Percentiles rank a stretch among this genome's conserved stretches.
These are phyloP conservation scores for Condylostylus longicornis DNA, from an alignment of 1,140 invertebrate species.

Conservation along the genomic window DNA sequence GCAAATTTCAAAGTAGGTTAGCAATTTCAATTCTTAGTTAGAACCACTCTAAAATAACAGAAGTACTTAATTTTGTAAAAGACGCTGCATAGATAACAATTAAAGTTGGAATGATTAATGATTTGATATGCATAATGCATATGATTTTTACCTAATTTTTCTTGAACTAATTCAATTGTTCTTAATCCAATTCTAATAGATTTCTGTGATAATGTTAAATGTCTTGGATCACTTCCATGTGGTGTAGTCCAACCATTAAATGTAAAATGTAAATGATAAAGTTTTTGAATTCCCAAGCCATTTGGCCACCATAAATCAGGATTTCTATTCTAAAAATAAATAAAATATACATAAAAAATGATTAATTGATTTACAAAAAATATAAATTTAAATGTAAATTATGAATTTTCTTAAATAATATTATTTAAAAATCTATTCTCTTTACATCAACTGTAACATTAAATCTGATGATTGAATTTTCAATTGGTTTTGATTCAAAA, in stretches of 20 bases:
- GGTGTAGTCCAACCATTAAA: constrained; percentile 22
- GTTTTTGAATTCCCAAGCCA: constrained; percentile 66
- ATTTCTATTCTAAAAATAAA: constrained; percentile 9
- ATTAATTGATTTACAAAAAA: no score
- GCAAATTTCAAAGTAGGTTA: no score
- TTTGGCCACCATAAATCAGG: constrained; percentile 82
- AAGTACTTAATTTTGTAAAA: no score
- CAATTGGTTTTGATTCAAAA: no score
- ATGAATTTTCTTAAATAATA: no score
- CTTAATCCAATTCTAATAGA: constrained; percentile 65
- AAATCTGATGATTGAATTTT: no score
- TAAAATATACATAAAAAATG: neutral
- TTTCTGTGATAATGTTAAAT: constrained; percentile 27
- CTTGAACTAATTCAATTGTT: constrained; percentile 64
- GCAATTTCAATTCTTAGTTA: no score
- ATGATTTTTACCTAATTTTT: constrained; percentile 35
- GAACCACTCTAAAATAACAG: no score
- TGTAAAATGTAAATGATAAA: constrained; percentile 54
- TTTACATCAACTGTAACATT: no score
- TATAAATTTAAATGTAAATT: no score
- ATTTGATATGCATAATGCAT: constrained; percentile 3
- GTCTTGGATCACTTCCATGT: constrained; percentile 15
- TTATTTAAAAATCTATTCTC: no score
- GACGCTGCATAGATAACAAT: constrained; percentile 2
- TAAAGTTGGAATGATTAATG: neutral